Evolutionary conservation across 64 coral and sea anemone species (phyloP).

Genomic region (Porites australiensis): DNA sequence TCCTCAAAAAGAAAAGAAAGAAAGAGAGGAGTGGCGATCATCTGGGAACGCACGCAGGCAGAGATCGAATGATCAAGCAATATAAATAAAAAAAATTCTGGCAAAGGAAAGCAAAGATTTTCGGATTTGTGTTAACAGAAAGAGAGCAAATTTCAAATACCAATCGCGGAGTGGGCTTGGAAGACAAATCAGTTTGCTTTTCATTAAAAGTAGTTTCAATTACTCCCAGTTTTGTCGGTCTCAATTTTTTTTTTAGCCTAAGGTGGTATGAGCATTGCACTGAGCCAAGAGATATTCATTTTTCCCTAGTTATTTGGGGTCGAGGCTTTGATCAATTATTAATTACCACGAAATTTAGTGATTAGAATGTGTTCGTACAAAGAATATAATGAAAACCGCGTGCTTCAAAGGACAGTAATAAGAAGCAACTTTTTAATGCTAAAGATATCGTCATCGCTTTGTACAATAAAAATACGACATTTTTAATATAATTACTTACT

Average conservation of each 20-base stretch:
- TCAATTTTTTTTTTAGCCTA: conserved; percentile 62
- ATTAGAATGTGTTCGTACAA: conserved; percentile 90
- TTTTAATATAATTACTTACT: conserved; percentile 78
- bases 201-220: conserved; percentile 56
- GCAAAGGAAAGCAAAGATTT: conserved; percentile 11
- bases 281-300: conserved; percentile 88
- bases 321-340: conserved; percentile 92
- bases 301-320: conserved; percentile 76
- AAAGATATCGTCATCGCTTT: conserved; percentile 51
- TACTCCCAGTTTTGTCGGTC: conserved; percentile 11
- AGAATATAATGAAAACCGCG: conserved; percentile 78
- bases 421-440: conserved; percentile 76
- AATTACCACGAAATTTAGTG: conserved; percentile 94
- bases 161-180: background rate
- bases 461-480: conserved; percentile 31
- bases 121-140: conserved; percentile 23
- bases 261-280: conserved; percentile 81
- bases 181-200: conserved; percentile 26
- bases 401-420: conserved; percentile 69
- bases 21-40: too few species aligned
- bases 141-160: conserved; percentile 17
- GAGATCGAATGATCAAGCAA: conserved; percentile 8
- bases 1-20: background rate
- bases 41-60: background rate
- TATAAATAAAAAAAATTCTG: conserved; percentile 38